Conservation (phyloP, 2,113 vertebrate genomes). For the Spilogale gracilis region DNA sequence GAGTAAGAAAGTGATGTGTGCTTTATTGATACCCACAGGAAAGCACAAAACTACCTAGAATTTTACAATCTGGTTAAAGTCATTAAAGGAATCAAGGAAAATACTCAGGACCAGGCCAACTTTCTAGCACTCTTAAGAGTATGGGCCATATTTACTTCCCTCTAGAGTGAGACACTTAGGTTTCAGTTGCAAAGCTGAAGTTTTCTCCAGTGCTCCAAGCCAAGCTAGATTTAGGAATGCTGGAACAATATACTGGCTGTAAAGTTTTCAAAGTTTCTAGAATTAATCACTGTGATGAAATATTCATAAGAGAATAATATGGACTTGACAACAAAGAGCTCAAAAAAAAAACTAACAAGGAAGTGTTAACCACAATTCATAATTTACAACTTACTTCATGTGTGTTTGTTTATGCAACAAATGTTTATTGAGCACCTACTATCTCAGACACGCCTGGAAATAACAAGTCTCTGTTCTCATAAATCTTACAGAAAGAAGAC, state of each 20-base stretch:
- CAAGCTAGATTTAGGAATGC: neutral
- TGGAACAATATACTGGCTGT: neutral
- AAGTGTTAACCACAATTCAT: neutral
- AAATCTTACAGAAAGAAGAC: neutral
- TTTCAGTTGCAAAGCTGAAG: neutral
- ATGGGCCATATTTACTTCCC: neutral
- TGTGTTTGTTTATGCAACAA: constrained; percentile 1
- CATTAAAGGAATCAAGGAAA: neutral
- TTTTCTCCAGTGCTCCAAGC: neutral
- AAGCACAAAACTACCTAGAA: neutral
- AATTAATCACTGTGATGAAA: neutral
- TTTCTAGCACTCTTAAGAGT: neutral
- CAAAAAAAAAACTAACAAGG: neutral
- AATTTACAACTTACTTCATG: neutral
- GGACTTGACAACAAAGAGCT: neutral
- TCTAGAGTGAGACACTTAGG: neutral
- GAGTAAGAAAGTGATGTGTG: neutral
- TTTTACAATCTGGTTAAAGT: neutral
- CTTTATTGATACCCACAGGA: neutral
- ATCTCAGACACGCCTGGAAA: neutral
- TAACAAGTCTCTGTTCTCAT: neutral
- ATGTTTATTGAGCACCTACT: neutral
- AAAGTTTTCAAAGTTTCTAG: neutral
- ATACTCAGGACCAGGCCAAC: neutral
- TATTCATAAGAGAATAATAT: neutral